Base-by-base conservation (phyloP, 2,888 invertebrate species). In the Magallana nippona region DNA sequence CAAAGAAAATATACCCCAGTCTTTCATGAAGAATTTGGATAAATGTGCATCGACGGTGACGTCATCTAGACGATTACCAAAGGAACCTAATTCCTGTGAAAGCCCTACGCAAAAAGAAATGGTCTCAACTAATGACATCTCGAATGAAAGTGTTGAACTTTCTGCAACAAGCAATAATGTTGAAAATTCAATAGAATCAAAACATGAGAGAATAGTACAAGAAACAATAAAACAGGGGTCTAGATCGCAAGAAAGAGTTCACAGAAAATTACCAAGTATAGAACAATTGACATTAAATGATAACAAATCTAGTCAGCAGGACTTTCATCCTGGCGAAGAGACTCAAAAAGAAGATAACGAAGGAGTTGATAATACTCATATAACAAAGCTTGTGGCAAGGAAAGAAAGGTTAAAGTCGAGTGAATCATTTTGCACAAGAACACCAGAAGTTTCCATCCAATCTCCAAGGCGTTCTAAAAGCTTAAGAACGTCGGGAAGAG, bases 1-100 rank as follows among this genome's bases (percentile, higher is more conserved):
- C 19, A 81, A 79, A 55, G 63, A 60, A 83, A 82, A 85, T 44
- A 32, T 82, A 22, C 82, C 82, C 3, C 71, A 71, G 22, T 71
- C 71, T 19, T 71, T 71, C 32, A 27, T 71, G 32, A 71, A 27
- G 27, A 71, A 71, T 15, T 5, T 71, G 27, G 27, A 71, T 15
- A 71, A 71, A 2, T 71, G 71, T 71, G 19, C 27, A 22, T 11
- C 71, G 15, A 71, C 71, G 15, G 71, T 71, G 71, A 71, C 71
- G 22, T 71, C 71, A 11, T 71, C 71, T 71, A 22, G 71, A 71
- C 11, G 27, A 22, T 71, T 71, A 15, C 71, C 71, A 13, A 71
- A 71, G 71, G 71, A 71, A 32, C 71, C 71, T 13, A 32, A 13
- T 13, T 15, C 32, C 5, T 27, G 32, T 27, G 71, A 13, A 71